Evolutionary conservation across 1,140 invertebrate species (phyloP).

Genomic region (Pteromalus puparum): DNA sequence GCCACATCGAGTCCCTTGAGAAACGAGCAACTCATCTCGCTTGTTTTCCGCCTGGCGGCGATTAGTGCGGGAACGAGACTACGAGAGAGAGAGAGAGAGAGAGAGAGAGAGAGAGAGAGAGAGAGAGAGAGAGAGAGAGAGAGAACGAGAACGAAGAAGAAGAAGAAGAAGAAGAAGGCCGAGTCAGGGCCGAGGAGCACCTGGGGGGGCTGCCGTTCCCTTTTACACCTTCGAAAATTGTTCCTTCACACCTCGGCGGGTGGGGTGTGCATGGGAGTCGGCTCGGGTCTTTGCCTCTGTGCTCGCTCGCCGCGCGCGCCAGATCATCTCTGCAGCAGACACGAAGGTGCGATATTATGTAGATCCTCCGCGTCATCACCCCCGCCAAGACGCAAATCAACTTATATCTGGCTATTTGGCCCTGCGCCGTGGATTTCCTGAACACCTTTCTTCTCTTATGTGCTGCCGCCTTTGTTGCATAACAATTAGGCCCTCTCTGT

Average conservation of each 20-base stretch:
- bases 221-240: constrained; percentile 65
- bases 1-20: constrained; percentile 32
- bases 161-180: not conserved
- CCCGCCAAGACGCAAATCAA: constrained; percentile 28
- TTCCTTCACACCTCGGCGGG: constrained; percentile 61
- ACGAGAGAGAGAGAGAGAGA: not conserved
- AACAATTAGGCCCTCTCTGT: not conserved
- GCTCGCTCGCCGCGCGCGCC: not conserved
- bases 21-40: constrained; percentile 68
- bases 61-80: constrained; percentile 58
- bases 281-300: constrained; percentile 25
- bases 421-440: not conserved
- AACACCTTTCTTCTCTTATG: not conserved
- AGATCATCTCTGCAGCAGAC: not conserved
- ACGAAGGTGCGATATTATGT: constrained; percentile 28
- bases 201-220: constrained; percentile 62
- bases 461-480: constrained; percentile 17
- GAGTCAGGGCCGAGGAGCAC: constrained; percentile 59
- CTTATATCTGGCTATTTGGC: constrained; percentile 21
- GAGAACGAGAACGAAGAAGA: not conserved
- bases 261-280: constrained; percentile 11
- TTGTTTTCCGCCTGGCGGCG: constrained; percentile 68
- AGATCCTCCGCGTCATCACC: constrained; percentile 40
- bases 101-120: not conserved
- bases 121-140: too few relatives aligned